Percentiles rank a stretch among this genome's conserved stretches.
Evolutionary conservation across 2,113 vertebrate genomes (phyloP).

Genomic region (Vulpes ferrilata): DNA sequence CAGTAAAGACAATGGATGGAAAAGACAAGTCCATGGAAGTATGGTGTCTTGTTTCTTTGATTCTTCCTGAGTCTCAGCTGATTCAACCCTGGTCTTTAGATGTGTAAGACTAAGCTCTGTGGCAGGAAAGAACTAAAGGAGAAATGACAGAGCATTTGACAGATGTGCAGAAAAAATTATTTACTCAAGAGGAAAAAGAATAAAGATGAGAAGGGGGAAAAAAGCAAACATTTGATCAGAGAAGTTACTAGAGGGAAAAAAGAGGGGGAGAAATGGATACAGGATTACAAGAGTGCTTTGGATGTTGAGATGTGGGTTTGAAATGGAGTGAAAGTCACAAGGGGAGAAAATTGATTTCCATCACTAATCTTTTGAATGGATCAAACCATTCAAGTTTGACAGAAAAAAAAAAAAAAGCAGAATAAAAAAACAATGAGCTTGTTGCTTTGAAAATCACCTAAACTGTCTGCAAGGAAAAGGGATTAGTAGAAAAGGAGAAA

Average conservation of each 20-base stretch:
- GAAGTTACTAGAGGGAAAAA: background rate
- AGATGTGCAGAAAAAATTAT: background rate
- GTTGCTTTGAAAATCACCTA: background rate
- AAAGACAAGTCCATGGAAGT: constrained; percentile 7
- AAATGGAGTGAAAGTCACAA: constrained; percentile 60
- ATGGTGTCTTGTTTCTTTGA: constrained; percentile 44
- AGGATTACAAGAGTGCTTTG: constrained; percentile 33
- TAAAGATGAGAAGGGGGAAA: constrained; percentile 3
- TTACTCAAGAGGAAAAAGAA: constrained; percentile 28
- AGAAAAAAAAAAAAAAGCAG: background rate
- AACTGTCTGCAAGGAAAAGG: background rate
- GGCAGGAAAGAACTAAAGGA: constrained; percentile 26
- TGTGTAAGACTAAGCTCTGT: constrained; percentile 1
- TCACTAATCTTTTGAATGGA: constrained; percentile 43
- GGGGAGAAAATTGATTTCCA: constrained; percentile 9
- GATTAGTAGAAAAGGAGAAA: background rate
- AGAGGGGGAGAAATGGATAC: background rate
- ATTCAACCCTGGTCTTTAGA: constrained; percentile 37
- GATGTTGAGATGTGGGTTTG: background rate
- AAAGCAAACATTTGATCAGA: constrained; percentile 31
- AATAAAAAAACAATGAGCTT: background rate
- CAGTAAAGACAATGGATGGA: background rate
- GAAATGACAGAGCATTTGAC: constrained; percentile 46
- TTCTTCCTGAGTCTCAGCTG: background rate
- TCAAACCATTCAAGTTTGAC: background rate